Evolutionary conservation across 2,797 vertebrate species (phyloP).

Genomic region (Denticeps clupeoides): DNA sequence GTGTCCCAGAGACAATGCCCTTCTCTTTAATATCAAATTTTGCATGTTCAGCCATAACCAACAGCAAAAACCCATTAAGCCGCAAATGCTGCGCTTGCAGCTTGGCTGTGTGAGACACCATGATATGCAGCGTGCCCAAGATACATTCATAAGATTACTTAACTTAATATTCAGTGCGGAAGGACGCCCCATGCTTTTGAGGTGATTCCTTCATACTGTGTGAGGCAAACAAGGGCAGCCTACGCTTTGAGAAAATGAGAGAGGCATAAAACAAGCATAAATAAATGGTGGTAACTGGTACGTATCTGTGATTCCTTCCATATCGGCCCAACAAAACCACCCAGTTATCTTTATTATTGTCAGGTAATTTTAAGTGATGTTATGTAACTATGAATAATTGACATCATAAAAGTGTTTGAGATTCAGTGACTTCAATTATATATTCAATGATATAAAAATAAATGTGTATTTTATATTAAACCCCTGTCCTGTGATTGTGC

Average conservation of each 20-base stretch:
- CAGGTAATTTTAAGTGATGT: no score
- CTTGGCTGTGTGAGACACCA: slow-evolving; percentile 2
- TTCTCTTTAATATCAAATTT: slow-evolving; percentile 10
- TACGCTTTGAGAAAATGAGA: not conserved
- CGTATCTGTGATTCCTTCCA: no score
- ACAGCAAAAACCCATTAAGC: slow-evolving; percentile 13
- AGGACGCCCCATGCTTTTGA: not conserved
- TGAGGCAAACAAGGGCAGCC: not conserved
- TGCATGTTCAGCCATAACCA: slow-evolving; percentile 21
- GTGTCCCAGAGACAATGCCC: slow-evolving; percentile 23
- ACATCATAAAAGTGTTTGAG: no score
- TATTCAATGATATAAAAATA: no score
- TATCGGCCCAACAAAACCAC: no score
- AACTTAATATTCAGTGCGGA: slow-evolving; percentile 16
- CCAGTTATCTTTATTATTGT: no score
- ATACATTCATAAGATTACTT: slow-evolving; percentile 17
- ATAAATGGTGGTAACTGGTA: no score
- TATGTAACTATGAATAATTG: no score
- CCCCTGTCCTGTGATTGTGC: no score
- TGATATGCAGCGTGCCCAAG: slow-evolving; percentile 7
- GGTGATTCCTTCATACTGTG: not conserved
- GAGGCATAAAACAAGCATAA: not conserved
- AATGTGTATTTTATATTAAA: no score
- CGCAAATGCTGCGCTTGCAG: slow-evolving; percentile 12
- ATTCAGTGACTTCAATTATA: no score